Percentiles rank a stretch among this genome's conserved stretches.
These are phyloP conservation scores for Triplophysa siluroides DNA, from an alignment of 2,113 vertebrate genomes.

Conservation along the genomic window DNA sequence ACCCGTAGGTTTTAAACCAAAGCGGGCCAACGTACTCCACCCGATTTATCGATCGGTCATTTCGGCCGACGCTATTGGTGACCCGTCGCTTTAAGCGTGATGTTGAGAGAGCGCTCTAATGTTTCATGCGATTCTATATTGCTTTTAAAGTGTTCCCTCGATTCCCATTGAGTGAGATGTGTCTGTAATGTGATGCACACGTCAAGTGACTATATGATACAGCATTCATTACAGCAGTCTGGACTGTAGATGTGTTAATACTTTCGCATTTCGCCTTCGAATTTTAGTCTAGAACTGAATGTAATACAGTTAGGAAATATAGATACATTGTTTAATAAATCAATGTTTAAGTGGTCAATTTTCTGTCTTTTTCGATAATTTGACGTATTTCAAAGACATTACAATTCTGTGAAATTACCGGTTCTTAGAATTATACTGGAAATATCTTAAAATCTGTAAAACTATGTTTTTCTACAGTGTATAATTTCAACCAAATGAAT, in stretches of 20 bases:
- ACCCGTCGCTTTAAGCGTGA: not conserved
- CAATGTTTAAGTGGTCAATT: too few relatives aligned
- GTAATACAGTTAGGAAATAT: too few relatives aligned
- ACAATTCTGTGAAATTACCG: too few relatives aligned
- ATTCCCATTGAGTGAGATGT: not conserved
- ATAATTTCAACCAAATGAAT: too few relatives aligned
- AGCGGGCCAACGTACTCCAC: not conserved
- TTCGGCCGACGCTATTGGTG: not conserved
- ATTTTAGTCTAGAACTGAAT: too few relatives aligned
- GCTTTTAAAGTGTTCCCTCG: not conserved
- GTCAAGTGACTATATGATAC: not conserved
- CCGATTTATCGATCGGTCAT: not conserved
- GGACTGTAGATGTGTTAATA: not conserved
- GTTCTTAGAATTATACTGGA: too few relatives aligned
- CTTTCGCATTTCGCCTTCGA: too few relatives aligned
- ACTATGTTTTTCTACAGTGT: too few relatives aligned
- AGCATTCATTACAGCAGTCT: constrained; percentile 55
- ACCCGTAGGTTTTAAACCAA: not conserved
- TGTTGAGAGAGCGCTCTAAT: not conserved
- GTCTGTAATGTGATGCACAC: constrained; percentile 20
- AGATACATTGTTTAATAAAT: too few relatives aligned
- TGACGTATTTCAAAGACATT: too few relatives aligned
- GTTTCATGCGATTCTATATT: not conserved
- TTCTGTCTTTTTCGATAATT: too few relatives aligned
- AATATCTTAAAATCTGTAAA: too few relatives aligned